Evolutionary conservation across 2,797 vertebrate species (phyloP).

Genomic region (Arctocebus calabarensis): DNA sequence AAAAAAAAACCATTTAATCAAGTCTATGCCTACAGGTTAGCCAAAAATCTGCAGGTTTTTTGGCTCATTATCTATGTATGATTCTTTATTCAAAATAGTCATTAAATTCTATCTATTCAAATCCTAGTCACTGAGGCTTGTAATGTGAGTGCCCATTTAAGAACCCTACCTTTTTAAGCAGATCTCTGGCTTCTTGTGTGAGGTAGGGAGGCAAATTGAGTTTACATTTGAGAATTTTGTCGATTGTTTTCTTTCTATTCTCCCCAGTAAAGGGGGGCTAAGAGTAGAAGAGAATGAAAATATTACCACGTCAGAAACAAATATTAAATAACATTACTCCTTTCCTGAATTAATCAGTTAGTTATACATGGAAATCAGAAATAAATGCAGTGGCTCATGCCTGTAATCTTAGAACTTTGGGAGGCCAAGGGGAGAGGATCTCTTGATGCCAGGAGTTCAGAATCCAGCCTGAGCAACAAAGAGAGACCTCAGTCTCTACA

Average conservation of each 20-base stretch:
- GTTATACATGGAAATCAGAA: conserved; percentile 28
- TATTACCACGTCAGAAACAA: conserved; percentile 67
- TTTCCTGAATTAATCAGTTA: conserved; percentile 55
- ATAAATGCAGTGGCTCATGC: not conserved
- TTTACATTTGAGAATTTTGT: conserved; percentile 99
- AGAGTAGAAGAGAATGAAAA: conserved; percentile 68
- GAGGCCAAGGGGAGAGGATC: no score
- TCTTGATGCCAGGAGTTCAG: not conserved
- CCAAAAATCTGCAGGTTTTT: conserved; percentile 22
- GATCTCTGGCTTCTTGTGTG: conserved; percentile 99
- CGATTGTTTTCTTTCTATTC: conserved; percentile 97
- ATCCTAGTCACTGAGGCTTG: not conserved
- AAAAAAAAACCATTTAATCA: conserved; percentile 10
- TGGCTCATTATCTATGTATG: conserved; percentile 17
- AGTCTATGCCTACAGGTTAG: not conserved
- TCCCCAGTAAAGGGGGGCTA: conserved; percentile 97
- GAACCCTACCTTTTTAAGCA: conserved; percentile 94
- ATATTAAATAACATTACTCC: conserved; percentile 50
- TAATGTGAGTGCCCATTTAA: not conserved
- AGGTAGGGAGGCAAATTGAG: conserved; percentile 99
- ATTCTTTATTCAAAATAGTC: conserved; percentile 62
- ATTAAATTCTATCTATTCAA: conserved; percentile 48
- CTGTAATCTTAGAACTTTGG: no score
- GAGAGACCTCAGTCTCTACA: not conserved
- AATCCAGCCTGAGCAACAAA: not conserved